A percentile compares a stretch with the other conserved stretches of the same genome.
Evolutionary conservation across 2,888 invertebrate genomes (phyloP).

Genomic region (Drosophila picticornis): DNA sequence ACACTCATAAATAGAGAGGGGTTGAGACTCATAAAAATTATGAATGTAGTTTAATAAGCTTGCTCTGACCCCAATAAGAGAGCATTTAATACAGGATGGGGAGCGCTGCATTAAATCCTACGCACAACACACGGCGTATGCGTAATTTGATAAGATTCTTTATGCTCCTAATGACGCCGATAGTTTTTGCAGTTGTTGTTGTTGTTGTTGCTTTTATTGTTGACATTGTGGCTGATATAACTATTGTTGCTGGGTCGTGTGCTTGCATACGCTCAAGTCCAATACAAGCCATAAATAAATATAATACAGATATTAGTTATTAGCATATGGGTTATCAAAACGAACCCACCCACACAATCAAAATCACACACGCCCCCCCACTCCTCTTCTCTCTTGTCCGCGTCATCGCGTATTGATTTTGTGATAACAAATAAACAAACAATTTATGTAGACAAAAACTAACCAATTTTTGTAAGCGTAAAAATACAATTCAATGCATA

Average conservation of each 20-base stretch:
- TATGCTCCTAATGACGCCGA: slow-evolving; percentile 60
- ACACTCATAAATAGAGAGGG: slow-evolving; percentile 31
- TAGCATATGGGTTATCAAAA: slow-evolving; percentile 74
- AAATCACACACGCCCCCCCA: background rate
- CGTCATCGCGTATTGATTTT: slow-evolving; percentile 77
- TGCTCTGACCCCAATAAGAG: slow-evolving; percentile 62
- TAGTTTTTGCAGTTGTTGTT: slow-evolving; percentile 32
- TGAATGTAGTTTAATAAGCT: slow-evolving; percentile 71
- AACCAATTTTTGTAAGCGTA: slow-evolving; percentile 29
- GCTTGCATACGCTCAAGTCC: slow-evolving; percentile 62
- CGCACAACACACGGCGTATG: slow-evolving; percentile 64
- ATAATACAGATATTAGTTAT: slow-evolving; percentile 78
- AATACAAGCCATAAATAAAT: slow-evolving; percentile 77
- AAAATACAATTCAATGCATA: slow-evolving; percentile 63
- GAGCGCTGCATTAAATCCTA: slow-evolving; percentile 37
- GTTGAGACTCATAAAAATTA: slow-evolving; percentile 68
- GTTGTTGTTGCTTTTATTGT: slow-evolving; percentile 21
- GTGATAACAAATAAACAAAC: slow-evolving; percentile 58
- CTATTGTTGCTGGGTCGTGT: slow-evolving; percentile 48
- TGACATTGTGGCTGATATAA: slow-evolving; percentile 4
- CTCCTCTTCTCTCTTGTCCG: slow-evolving; percentile 37
- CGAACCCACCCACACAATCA: slow-evolving; percentile 1
- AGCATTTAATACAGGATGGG: background rate
- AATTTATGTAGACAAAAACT: slow-evolving; percentile 1
- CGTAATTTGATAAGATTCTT: slow-evolving; percentile 77